Base-by-base conservation (phyloP, 2,888 invertebrate genomes). In the Apodemia hepburni region DNA sequence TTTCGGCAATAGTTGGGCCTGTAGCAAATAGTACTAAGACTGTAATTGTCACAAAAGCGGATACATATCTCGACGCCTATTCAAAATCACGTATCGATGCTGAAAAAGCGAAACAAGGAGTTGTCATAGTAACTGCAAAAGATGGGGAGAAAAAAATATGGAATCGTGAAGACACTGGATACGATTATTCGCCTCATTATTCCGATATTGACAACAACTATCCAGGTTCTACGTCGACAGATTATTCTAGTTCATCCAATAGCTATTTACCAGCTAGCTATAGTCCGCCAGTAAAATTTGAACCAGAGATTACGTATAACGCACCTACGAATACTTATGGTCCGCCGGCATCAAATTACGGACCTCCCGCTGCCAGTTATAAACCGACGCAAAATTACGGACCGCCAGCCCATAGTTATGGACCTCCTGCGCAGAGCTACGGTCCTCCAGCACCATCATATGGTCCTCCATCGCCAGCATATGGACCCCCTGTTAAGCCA, bases 41-140 rank as follows among this genome's bases (percentile, higher is more conserved):
- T 17, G 51, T 64, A 22, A 65, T 73, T 27, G 69, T 73, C 61
- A 75, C 81, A 61, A 88, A 87, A 76, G 84, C 84, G 1, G 95
- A 95, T 77, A 93, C 94, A 3, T 95, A 95, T 72, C 79, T 95
- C 69, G 93, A 94, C 54, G 95, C 95, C 2, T 93, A 94, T 71
- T 92, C 92, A 7, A 93, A 94, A 71, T 93, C 94, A 22, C 79
- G 74, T 76, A 87, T 78, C 74, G 90, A 79, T 81, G 92, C 82
- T 70, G 92, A 82, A 76, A 88, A 83, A 73, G 84, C 86, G 63
- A 87, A 85, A 69, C 84, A 86, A 76, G 86, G 82, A 67, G 91
- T 84, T 60, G 79, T 85, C 67, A 92, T 87, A 73, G 78, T 85
- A 75, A 92, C 86, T 35, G 89, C 84, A 22, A 89, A 89, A 69